phyloP scores from a whole-genome alignment of 2,888 invertebrate genomes.

The Chirona hameri region DNA sequence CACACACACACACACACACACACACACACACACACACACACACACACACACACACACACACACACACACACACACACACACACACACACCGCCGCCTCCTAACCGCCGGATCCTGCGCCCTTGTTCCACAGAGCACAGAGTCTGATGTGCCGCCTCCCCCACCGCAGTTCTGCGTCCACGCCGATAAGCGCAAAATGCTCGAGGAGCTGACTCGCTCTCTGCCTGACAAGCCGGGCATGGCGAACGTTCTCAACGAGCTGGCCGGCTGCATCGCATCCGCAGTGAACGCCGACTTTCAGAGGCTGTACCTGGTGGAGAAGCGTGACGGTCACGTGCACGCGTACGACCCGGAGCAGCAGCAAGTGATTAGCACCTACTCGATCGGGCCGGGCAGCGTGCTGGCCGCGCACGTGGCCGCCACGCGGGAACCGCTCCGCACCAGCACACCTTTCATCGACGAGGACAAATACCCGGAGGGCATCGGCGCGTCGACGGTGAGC shows the following conservation, averaged over 20 bases:
- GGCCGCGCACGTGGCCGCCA: constrained; percentile 37
- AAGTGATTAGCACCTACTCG: constrained; percentile 22
- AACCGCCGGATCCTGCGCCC: neutral
- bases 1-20: too few relatives aligned
- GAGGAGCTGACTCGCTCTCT: constrained; percentile 58
- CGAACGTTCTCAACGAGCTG: constrained; percentile 63
- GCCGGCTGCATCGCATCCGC: constrained; percentile 62
- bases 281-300: constrained; percentile 63
- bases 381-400: constrained; percentile 36
- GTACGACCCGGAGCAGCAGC: constrained; percentile 12
- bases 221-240: constrained; percentile 57
- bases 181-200: constrained; percentile 62
- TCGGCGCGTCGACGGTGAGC: constrained; percentile 35
- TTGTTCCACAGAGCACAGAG: neutral
- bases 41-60: too few relatives aligned
- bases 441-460: constrained; percentile 31
- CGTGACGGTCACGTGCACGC: constrained; percentile 34
- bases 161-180: constrained; percentile 57
- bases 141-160: neutral
- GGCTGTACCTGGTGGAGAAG: constrained; percentile 57
- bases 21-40: too few relatives aligned
- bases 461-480: constrained; percentile 36
- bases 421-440: constrained; percentile 33
- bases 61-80: too few relatives aligned
- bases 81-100: too few relatives aligned